A percentile compares a stretch with the other conserved stretches of the same genome.
phyloP scores from a whole-genome alignment of 1,140 invertebrate species.

The Arctopsyche grandis region DNA sequence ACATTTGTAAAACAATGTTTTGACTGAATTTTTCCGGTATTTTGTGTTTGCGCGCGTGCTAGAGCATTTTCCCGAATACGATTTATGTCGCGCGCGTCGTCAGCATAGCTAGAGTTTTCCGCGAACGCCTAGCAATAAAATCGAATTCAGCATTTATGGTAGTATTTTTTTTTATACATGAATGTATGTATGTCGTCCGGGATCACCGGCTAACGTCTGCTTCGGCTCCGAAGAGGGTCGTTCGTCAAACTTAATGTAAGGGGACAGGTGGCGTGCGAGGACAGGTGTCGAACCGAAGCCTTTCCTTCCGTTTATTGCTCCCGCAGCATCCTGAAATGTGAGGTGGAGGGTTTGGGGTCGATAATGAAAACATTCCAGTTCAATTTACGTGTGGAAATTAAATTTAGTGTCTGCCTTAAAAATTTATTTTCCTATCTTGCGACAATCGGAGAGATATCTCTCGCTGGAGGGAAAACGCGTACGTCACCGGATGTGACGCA shows the following conservation, averaged over 20 bases:
- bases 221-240: slow-evolving; percentile 13
- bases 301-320: background rate
- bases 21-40: background rate
- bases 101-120: background rate
- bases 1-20: background rate
- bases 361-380: slow-evolving; percentile 42
- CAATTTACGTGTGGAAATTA: slow-evolving; percentile 32
- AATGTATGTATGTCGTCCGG: background rate
- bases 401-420: slow-evolving; percentile 17
- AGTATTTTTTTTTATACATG: background rate
- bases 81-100: slow-evolving; percentile 17
- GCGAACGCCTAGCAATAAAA: slow-evolving; percentile 28
- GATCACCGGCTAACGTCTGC: slow-evolving; percentile 15
- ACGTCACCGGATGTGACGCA: slow-evolving; percentile 11
- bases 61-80: background rate
- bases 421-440: slow-evolving; percentile 30
- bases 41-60: background rate
- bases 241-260: slow-evolving; percentile 42
- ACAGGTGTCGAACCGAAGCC: slow-evolving; percentile 36
- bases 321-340: background rate
- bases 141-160: slow-evolving; percentile 35
- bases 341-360: background rate
- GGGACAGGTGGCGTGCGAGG: slow-evolving; percentile 33
- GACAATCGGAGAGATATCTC: background rate
- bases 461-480: background rate